phyloP scores from a whole-genome alignment of 2,888 invertebrate species.

The Amblyteles armatorius region DNA sequence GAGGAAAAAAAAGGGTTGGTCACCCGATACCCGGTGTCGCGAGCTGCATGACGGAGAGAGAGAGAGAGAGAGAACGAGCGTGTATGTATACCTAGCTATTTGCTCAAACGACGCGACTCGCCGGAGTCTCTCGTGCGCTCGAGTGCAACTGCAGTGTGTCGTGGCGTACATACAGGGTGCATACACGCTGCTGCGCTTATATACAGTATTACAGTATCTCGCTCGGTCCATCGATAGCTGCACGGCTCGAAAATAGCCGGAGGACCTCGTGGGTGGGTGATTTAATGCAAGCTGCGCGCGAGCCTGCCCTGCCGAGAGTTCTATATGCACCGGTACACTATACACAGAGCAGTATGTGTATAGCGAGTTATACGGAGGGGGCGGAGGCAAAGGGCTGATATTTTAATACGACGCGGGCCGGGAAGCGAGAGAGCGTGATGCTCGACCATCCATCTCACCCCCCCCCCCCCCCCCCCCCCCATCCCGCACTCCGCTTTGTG shows the following conservation, averaged over 20 bases:
- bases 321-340: constrained; percentile 8
- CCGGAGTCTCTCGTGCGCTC: constrained; percentile 29
- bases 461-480: background rate
- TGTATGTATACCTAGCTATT: constrained; percentile 40
- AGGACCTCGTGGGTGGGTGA: constrained; percentile 81
- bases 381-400: constrained; percentile 56
- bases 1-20: constrained; percentile 44
- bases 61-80: background rate
- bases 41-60: constrained; percentile 32
- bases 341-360: constrained; percentile 11
- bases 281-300: constrained; percentile 78
- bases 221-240: constrained; percentile 78
- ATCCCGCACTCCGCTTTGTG: constrained; percentile 69
- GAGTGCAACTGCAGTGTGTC: constrained; percentile 42
- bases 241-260: constrained; percentile 77
- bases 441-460: constrained; percentile 83
- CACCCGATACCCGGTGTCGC: constrained; percentile 42
- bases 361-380: constrained; percentile 9
- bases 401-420: constrained; percentile 71
- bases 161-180: constrained; percentile 2
- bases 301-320: constrained; percentile 27
- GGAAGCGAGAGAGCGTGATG: constrained; percentile 83
- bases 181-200: constrained; percentile 5
- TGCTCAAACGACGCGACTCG: constrained; percentile 44
- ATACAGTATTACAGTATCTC: constrained; percentile 71